phyloP scores from a whole-genome alignment of 1,140 invertebrate genomes.

The Brachionus asplanchnoidis region DNA sequence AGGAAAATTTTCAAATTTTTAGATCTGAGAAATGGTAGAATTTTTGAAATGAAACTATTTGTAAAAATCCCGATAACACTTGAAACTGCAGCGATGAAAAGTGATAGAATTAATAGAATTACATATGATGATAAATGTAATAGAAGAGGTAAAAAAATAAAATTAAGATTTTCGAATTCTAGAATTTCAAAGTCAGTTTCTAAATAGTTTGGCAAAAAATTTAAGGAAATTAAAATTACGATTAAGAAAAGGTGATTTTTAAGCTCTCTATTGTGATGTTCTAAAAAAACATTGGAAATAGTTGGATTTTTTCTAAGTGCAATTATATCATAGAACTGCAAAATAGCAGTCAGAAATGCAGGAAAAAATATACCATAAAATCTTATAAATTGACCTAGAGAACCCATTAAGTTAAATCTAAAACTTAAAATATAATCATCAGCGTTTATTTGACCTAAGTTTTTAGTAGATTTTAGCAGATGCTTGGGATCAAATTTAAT shows the following conservation, averaged over 20 bases:
- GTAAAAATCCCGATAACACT: background rate
- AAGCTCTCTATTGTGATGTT: background rate
- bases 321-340: conserved; percentile 2
- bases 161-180: background rate
- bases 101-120: background rate
- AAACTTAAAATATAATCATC: background rate
- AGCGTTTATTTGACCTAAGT: background rate
- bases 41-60: background rate
- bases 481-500: conserved; percentile 11
- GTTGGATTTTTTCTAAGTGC: background rate
- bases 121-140: background rate
- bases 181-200: background rate
- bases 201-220: background rate
- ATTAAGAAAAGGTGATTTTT: background rate
- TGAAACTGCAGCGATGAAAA: background rate
- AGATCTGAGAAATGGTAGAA: background rate
- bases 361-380: conserved; percentile 14
- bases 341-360: background rate
- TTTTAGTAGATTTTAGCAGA: background rate
- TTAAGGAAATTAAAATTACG: background rate
- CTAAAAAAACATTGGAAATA: background rate
- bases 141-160: background rate
- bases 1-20: background rate
- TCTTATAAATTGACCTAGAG: conserved; percentile 15
- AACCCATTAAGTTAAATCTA: background rate